Evolutionary conservation across 2,888 invertebrate species (phyloP), one percentile per base, ranked within the genome.

Genomic region (Agapetus fuscipes): DNA sequence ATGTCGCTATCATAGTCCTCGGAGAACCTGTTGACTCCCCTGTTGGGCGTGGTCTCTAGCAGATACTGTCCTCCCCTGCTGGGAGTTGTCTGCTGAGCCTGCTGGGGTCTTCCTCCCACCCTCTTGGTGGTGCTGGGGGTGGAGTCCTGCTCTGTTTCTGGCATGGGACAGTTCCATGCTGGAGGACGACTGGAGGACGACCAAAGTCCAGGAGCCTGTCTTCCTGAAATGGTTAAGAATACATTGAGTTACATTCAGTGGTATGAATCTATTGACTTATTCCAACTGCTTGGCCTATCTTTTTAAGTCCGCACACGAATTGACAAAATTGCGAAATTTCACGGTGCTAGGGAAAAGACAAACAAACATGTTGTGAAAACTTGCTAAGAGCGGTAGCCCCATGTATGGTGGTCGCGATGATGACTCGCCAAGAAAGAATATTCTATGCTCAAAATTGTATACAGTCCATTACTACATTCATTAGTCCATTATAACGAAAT

Each of bases 91-190:
- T 37, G n/a, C 30, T 40, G 34, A 20, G 26, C 3, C 9, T 34
- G 31, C 24, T 29, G 27, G 9, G 6, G 15, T 17, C 26, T 26
- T 14, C 15, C 12, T 34, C 20, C 5, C 10, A 17, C 12, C 20
- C 24, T 2, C 10, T 15, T 15, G n/a, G n/a, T n/a, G n/a, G n/a
- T 42, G 42, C 43, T 30, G n/a, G 42, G 37, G 36, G 37, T 27
- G 3, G 17, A 41, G 29, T 25, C 60, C 3, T 69, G 71, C 27
- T 80, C 80, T 1, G 69, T 72, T 53, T 89, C 88, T 0, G 91
- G 89, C 67, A 85, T 77, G 2, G 91, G 91, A 54, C 93, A 93
- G 64, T 93, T 93, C 93, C 93, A 93, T 48, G 78, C 78, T 1
- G 93, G 89, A 1, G 83, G 76, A 2, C 93, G 77, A 2, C 78